Conservation (phyloP, 2,113 vertebrate genomes). For the Lynx canadensis region DNA sequence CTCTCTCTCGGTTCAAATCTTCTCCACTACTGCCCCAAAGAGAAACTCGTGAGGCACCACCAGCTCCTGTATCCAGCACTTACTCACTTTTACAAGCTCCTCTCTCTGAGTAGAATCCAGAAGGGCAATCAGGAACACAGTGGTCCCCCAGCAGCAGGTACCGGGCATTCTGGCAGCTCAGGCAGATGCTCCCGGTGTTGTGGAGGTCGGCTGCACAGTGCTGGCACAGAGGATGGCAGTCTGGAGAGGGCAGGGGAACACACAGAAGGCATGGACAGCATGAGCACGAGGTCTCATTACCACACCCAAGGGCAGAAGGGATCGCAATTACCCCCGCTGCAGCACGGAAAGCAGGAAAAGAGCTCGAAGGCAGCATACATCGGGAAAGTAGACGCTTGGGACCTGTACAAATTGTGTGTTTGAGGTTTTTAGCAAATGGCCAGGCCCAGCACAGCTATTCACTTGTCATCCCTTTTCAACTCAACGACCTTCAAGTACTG, state of each 20-base stretch:
- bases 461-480: constrained; percentile 21
- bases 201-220: constrained; percentile 89
- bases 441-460: background rate
- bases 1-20: background rate
- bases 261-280: background rate
- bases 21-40: background rate
- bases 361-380: background rate
- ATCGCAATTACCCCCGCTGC: background rate
- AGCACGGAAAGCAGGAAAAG: background rate
- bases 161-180: constrained; percentile 87
- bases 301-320: background rate
- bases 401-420: background rate
- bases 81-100: constrained; percentile 93
- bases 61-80: background rate
- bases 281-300: background rate
- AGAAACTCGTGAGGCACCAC: rapidly evolving
- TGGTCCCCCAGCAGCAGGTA: constrained; percentile 89
- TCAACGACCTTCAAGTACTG: constrained; percentile 24
- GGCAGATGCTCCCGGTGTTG: constrained; percentile 88
- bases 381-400: background rate
- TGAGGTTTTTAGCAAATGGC: constrained; percentile 31
- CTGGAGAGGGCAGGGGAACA: constrained; percentile 79
- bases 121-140: constrained; percentile 90
- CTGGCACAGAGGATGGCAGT: constrained; percentile 91
- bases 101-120: constrained; percentile 80